A percentile compares a stretch with the other conserved stretches of the same genome.
phyloP scores from a whole-genome alignment of 2,797 vertebrate species.

The Ctenochaetus hawaiiensis region DNA sequence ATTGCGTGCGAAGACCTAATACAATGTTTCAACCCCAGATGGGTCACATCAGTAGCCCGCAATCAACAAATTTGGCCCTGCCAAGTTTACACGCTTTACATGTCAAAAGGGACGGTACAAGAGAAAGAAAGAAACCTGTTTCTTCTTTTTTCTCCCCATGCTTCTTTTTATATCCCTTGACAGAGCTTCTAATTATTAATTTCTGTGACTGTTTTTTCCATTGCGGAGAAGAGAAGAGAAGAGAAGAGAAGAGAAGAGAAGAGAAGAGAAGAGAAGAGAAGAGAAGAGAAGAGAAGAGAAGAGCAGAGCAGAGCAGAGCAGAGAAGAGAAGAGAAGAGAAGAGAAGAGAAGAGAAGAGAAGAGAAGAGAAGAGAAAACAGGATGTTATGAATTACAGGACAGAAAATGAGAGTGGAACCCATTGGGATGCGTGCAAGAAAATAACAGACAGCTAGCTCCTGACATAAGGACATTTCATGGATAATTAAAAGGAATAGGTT shows the following conservation, averaged over 20 bases:
- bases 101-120: constrained; percentile 63
- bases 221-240: not conserved
- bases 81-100: constrained; percentile 81
- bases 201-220: constrained; percentile 53
- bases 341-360: not conserved
- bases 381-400: not conserved
- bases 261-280: not conserved
- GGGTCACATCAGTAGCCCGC: constrained; percentile 84
- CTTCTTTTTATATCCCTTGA: constrained; percentile 39
- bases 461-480: constrained; percentile 29
- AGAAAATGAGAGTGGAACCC: not conserved
- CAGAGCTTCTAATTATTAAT: constrained; percentile 65
- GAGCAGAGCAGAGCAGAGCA: not conserved
- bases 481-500: constrained; percentile 34
- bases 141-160: constrained; percentile 27
- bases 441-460: constrained; percentile 27
- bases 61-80: constrained; percentile 82
- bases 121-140: constrained; percentile 61
- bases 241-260: not conserved
- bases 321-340: not conserved
- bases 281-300: not conserved
- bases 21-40: constrained; percentile 82
- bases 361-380: constrained; percentile 5
- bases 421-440: constrained; percentile 5
- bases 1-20: constrained; percentile 86